A percentile compares a stretch with the other conserved stretches of the same genome.
These are phyloP conservation scores for Drepana falcataria DNA, from an alignment of 2,888 invertebrate species.

Conservation along the genomic window DNA sequence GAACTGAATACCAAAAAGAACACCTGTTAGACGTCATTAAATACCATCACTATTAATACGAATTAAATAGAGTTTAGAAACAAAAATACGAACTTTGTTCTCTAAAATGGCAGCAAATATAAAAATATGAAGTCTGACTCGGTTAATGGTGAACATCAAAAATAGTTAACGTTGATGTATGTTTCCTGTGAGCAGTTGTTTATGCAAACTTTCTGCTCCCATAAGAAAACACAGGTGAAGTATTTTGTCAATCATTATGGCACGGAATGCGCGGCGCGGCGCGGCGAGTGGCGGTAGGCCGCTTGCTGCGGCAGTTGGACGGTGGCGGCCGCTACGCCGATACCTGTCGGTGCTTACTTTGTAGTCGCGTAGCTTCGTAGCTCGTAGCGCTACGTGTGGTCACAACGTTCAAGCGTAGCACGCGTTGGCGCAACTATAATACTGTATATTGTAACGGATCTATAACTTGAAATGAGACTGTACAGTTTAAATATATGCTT, in stretches of 20 bases:
- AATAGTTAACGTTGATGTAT: conserved; percentile 2
- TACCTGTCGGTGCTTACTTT: conserved; percentile 24
- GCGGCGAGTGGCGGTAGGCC: conserved; percentile 24
- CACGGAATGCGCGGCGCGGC: conserved; percentile 38
- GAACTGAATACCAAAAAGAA: neutral
- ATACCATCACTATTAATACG: neutral
- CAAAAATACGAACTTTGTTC: neutral
- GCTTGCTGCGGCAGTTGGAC: conserved; percentile 39
- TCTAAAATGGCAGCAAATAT: neutral
- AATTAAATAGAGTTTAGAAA: neutral
- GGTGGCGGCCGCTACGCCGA: conserved; percentile 35
- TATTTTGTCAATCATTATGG: conserved; percentile 70
- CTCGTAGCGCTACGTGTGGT: conserved; percentile 26
- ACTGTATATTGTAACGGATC: too few species aligned
- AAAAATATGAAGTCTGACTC: neutral
- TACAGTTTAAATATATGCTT: too few species aligned
- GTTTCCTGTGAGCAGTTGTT: conserved; percentile 26
- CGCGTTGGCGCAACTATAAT: conserved; percentile 16
- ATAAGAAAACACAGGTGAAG: conserved; percentile 64
- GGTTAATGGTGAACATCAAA: neutral
- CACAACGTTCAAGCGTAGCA: conserved; percentile 23
- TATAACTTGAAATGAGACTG: too few species aligned
- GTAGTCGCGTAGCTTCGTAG: conserved; percentile 35
- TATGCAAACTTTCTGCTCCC: conserved; percentile 31
- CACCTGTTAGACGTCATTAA: neutral